Base-by-base conservation (phyloP, 2,113 vertebrate species). In the Oncorhynchus keta region DNA sequence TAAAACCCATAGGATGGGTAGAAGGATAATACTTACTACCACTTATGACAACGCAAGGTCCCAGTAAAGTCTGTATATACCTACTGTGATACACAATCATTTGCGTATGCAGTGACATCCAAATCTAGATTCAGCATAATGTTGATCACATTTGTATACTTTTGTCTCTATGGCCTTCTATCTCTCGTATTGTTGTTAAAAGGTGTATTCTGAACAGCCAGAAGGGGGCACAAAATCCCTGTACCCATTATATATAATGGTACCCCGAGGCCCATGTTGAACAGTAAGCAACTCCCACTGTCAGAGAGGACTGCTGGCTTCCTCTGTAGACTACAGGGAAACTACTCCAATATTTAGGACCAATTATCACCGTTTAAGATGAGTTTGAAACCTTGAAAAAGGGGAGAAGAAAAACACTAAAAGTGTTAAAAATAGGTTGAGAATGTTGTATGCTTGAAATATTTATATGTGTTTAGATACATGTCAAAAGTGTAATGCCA, bases 141-240 rank as follows among this genome's bases (percentile, higher is more conserved):
- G 51, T 55, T 18, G 51, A 55, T 62, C 59, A 57, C 20, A 4
- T 57, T 57, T 14, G 5, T 18, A 20, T 57, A 57, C 55, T 22
- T 62, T 62, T 24, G 59, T 62, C 59, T 22, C 20, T 3, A 62
- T 22, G 2, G 18, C 7, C n/a, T 22, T 22, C n/a, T 7, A 24
- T 9, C 2, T 62, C 0, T 22, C n/a, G 5, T 24, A 62, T 62
- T n/a, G 20, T 62, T 62, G 59, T 62, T 39, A 8, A 68, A 68
- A 22, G 7, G 51, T 82, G 67, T 90, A 83, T 49, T 84, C 28
- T 30, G 1, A 66, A 14, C 39, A 73, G 76, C 95, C 97, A 96
- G 95, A 90, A 97, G 97, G 92, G 96, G 97, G 96, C 91, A 95
- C 93, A 93, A 91, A 95, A 80, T 88, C 89, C 84, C 95, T 45